Evolutionary conservation across 2,888 invertebrate species (phyloP).

Genomic region (Odontomyia ornata): DNA sequence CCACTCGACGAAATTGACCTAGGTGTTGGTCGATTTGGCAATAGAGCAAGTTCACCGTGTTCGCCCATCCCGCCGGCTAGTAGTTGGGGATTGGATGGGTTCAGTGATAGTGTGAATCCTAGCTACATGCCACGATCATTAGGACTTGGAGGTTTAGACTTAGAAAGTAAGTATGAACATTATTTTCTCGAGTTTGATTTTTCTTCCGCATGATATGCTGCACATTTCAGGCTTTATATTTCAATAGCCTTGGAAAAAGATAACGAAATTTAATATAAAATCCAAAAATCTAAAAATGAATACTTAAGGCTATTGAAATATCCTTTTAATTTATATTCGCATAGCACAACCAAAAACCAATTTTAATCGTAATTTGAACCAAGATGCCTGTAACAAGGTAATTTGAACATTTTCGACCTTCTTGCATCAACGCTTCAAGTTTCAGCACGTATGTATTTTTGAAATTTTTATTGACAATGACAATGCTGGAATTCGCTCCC

Average conservation of each 20-base stretch:
- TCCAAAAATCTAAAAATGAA: too few relatives aligned
- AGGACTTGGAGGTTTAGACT: constrained; percentile 64
- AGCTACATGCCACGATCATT: constrained; percentile 70
- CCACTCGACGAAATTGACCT: constrained; percentile 78
- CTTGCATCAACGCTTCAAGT: background rate
- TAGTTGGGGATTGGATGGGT: constrained; percentile 71
- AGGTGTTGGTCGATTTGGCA: constrained; percentile 69
- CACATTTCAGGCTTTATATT: constrained; percentile 19
- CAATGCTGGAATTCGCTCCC: background rate
- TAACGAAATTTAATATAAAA: too few relatives aligned
- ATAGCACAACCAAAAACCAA: constrained; percentile 17
- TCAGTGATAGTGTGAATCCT: constrained; percentile 70
- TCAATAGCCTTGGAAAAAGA: background rate
- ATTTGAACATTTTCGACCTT: background rate
- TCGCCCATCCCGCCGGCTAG: constrained; percentile 70
- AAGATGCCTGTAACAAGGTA: constrained; percentile 30
- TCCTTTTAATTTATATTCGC: constrained; percentile 24
- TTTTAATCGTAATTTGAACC: constrained; percentile 33
- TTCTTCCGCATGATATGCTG: constrained; percentile 25
- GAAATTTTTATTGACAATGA: background rate
- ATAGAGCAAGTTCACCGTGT: constrained; percentile 71
- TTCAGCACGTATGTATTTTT: background rate
- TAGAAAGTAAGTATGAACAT: constrained; percentile 59
- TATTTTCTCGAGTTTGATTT: constrained; percentile 31
- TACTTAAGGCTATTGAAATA: constrained; percentile 27